A percentile compares a stretch with the other conserved stretches of the same genome.
These are phyloP conservation scores for Mesochorus sp. DNA, from an alignment of 2,888 invertebrate genomes.

Conservation along the genomic window DNA sequence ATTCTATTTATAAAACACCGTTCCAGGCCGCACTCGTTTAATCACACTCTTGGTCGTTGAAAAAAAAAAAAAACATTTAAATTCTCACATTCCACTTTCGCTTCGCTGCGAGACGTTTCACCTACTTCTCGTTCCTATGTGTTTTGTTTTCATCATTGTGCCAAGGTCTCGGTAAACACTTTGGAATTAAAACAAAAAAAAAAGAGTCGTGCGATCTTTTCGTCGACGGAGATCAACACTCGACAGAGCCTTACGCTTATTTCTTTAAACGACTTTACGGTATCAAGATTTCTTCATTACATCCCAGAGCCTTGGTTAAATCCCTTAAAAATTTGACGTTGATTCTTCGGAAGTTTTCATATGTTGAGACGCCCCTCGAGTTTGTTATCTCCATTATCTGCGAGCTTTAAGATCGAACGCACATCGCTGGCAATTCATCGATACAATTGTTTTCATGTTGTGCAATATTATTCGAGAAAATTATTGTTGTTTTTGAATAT, in stretches of 20 bases:
- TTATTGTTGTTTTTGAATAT: no score
- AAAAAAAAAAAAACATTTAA: conserved; percentile 6
- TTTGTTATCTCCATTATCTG: conserved; percentile 34
- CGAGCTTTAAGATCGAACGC: conserved; percentile 18
- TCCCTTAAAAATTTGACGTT: no score
- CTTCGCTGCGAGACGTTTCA: neutral
- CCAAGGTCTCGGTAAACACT: neutral
- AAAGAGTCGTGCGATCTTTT: neutral
- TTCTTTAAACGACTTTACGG: no score
- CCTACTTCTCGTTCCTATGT: neutral
- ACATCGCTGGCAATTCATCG: neutral
- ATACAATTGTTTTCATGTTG: conserved; percentile 1
- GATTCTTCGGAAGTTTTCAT: no score
- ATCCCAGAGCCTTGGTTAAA: no score
- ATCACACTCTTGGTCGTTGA: conserved; percentile 1
- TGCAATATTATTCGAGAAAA: conserved; percentile 9
- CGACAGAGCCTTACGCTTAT: no score
- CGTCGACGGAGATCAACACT: no score
- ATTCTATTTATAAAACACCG: neutral
- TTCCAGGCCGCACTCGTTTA: conserved; percentile 14
- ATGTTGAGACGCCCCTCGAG: no score
- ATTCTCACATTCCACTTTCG: conserved; percentile 36
- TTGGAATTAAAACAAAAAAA: neutral
- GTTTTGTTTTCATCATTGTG: neutral
- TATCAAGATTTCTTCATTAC: no score